A percentile compares a stretch with the other conserved stretches of the same genome.
These are phyloP conservation scores for Orthonychiurus folsomi DNA, from an alignment of 2,888 invertebrate species.

Conservation along the genomic window DNA sequence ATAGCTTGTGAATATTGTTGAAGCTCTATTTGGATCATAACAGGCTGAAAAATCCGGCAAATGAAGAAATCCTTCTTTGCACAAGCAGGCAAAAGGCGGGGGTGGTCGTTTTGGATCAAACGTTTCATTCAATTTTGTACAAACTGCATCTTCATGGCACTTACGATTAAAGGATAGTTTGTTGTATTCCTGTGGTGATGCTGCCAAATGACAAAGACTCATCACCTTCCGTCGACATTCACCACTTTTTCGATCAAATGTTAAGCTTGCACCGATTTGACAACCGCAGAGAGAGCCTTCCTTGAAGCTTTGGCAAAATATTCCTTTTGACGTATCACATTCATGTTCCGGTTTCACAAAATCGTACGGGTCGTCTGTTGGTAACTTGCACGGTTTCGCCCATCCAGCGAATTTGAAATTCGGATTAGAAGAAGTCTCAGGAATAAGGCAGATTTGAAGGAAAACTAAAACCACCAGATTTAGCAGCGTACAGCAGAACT, in stretches of 20 bases:
- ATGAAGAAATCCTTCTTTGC: constrained; percentile 12
- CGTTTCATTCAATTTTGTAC: constrained; percentile 6
- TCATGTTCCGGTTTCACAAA: constrained; percentile 8
- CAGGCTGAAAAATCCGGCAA: constrained; percentile 11
- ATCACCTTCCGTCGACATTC: constrained; percentile 17
- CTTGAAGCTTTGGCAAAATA: constrained; percentile 12
- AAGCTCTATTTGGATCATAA: constrained; percentile 4
- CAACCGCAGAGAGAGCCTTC: constrained; percentile 19
- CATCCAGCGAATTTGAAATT: constrained; percentile 11
- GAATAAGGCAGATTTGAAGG: no score
- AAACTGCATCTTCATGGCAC: constrained; percentile 17
- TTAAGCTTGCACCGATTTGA: constrained; percentile 3
- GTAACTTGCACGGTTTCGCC: constrained; percentile 12
- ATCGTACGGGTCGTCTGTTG: not conserved
- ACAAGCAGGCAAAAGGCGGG: constrained; percentile 8
- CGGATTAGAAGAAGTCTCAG: not conserved
- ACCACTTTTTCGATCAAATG: constrained; percentile 10
- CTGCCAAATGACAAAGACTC: constrained; percentile 5
- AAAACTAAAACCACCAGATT: no score
- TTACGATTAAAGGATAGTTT: constrained; percentile 14
- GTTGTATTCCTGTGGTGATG: constrained; percentile 3
- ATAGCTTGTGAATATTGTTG: no score
- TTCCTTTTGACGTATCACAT: constrained; percentile 14
- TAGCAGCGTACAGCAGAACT: no score
- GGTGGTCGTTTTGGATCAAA: not conserved